phyloP scores from a whole-genome alignment of 2,113 vertebrate genomes.

The Marcusenius ussheri region DNA sequence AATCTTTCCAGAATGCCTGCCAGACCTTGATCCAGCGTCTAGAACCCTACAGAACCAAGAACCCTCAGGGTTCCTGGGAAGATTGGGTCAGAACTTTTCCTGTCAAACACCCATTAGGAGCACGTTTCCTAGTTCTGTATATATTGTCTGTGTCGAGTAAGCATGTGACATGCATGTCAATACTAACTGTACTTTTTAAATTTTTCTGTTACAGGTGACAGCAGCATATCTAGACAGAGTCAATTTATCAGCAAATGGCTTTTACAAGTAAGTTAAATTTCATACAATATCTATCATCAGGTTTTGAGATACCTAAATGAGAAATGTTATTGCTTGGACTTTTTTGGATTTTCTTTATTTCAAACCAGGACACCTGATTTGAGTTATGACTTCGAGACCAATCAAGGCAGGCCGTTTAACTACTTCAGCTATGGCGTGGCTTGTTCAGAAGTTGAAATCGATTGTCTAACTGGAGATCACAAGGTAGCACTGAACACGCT shows the following conservation, averaged over 20 bases:
- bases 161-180: neutral
- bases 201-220: conserved; percentile 62
- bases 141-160: neutral
- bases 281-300: neutral
- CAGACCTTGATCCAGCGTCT: conserved; percentile 71
- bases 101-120: neutral
- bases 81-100: conserved; percentile 71
- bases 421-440: conserved; percentile 84
- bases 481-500: conserved; percentile 62
- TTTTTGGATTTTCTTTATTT: neutral
- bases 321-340: neutral
- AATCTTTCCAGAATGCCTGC: conserved; percentile 68
- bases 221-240: conserved; percentile 72
- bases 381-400: conserved; percentile 72
- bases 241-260: conserved; percentile 82
- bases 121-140: neutral
- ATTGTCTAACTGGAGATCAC: conserved; percentile 88
- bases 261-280: conserved; percentile 74
- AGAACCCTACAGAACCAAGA: conserved; percentile 69
- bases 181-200: neutral
- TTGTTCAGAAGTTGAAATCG: conserved; percentile 89
- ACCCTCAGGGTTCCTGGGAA: conserved; percentile 79
- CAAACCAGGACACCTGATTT: conserved; percentile 72
- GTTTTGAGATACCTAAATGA: neutral
- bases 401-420: conserved; percentile 74